Conservation (phyloP, 2,888 invertebrate species). For the Julus scanicus region DNA sequence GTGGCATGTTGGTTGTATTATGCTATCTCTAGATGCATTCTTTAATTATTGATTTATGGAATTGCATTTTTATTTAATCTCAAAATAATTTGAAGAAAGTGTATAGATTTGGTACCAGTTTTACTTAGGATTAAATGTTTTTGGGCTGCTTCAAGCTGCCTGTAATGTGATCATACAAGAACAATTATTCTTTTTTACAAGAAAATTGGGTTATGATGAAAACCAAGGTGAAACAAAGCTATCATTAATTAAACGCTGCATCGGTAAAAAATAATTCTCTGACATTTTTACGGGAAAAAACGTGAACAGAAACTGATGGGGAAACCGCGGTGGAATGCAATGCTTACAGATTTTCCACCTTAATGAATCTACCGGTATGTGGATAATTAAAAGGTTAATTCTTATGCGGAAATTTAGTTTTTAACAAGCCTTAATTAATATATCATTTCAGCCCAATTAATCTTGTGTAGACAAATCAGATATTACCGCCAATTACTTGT, state of each 20-base stretch:
- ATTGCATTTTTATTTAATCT: no score
- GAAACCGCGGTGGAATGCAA: neutral
- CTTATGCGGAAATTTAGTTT: neutral
- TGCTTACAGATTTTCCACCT: neutral
- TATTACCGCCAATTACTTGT: no score
- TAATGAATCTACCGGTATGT: neutral
- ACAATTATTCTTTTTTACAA: neutral
- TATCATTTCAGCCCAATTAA: neutral
- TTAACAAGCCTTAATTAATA: neutral
- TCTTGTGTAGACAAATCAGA: neutral
- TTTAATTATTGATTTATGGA: no score
- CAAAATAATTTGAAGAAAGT: neutral
- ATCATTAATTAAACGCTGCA: neutral
- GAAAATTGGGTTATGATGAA: neutral
- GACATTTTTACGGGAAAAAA: neutral
- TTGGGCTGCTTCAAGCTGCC: neutral
- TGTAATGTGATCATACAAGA: neutral
- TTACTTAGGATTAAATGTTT: neutral
- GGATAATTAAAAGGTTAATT: neutral
- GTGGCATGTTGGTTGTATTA: no score
- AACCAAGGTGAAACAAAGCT: constrained; percentile 16
- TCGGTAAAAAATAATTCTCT: neutral
- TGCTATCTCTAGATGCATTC: no score
- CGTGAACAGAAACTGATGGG: neutral
- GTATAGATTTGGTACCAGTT: no score